These are phyloP conservation scores for Rhinopithecus roxellana DNA, from an alignment of 2,113 vertebrate species.

Conservation along the genomic window DNA sequence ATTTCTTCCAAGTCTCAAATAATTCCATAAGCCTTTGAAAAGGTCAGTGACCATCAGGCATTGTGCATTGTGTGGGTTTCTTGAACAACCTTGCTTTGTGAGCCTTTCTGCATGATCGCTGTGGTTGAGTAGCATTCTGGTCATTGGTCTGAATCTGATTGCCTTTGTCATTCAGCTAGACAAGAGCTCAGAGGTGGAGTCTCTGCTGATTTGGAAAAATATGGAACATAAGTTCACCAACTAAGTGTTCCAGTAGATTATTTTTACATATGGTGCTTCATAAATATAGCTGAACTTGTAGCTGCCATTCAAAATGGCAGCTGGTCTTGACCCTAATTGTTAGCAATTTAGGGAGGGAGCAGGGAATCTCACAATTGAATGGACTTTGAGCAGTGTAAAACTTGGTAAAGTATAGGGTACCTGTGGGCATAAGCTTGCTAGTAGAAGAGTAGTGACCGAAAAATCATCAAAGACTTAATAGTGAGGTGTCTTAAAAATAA, in stretches of 20 bases:
- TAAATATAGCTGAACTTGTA: not conserved
- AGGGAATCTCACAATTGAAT: not conserved
- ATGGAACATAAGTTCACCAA: not conserved
- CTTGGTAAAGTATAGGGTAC: not conserved
- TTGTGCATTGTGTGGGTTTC: not conserved
- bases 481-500: not conserved
- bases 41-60: not conserved
- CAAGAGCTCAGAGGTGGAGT: not conserved
- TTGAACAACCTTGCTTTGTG: not conserved
- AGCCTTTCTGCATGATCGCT: not conserved
- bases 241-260: not conserved
- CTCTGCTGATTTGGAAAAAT: constrained; percentile 34
- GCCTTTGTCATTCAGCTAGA: not conserved
- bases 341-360: not conserved
- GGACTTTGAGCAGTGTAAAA: not conserved
- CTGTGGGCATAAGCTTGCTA: not conserved
- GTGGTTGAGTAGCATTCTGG: not conserved
- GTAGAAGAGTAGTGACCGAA: not conserved
- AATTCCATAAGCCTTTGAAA: not conserved
- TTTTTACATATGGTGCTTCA: not conserved
- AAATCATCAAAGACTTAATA: not conserved
- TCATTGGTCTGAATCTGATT: not conserved
- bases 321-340: not conserved
- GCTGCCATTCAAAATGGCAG: not conserved
- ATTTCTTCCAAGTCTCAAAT: not conserved